Percentiles rank a stretch among this genome's conserved stretches.
Evolutionary conservation across 1,140 invertebrate species (phyloP).

Genomic region (Nomia melanderi): DNA sequence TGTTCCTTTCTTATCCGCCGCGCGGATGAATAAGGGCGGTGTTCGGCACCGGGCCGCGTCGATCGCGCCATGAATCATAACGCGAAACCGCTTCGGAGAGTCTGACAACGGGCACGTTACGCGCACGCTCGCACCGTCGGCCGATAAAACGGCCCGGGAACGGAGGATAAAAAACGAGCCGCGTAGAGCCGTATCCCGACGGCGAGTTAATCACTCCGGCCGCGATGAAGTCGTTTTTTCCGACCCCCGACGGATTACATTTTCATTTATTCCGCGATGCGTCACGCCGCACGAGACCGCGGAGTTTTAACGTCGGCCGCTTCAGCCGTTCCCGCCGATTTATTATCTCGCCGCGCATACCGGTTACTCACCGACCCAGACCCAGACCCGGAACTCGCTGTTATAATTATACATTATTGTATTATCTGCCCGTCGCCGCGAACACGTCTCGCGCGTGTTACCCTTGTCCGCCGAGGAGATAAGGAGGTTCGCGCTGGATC

Average conservation of each 20-base stretch:
- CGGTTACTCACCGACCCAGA: constrained; percentile 37
- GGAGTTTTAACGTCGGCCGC: neutral
- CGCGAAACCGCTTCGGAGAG: neutral
- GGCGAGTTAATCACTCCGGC: constrained; percentile 8
- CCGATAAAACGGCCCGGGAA: neutral
- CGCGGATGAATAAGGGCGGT: neutral
- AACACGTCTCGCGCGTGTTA: constrained; percentile 7
- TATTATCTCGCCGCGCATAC: constrained; percentile 43
- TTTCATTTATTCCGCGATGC: constrained; percentile 46
- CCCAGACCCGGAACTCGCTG: constrained; percentile 56
- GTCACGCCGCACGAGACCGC: constrained; percentile 18
- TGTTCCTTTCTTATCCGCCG: neutral
- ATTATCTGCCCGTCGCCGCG: constrained; percentile 28
- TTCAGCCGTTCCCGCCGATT: constrained; percentile 33
- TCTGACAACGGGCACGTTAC: no score
- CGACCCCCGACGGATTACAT: constrained; percentile 5
- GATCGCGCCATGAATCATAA: neutral
- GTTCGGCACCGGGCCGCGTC: neutral
- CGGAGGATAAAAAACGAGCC: neutral
- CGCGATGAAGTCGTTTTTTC: constrained; percentile 29
- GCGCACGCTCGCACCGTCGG: constrained; percentile 1
- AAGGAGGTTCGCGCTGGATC: constrained; percentile 5
- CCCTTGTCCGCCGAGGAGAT: constrained; percentile 18
- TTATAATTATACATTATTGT: constrained; percentile 55
- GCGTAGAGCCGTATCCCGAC: no score